phyloP scores from a whole-genome alignment of 2,113 vertebrate species.

The Phocoena phocoena region DNA sequence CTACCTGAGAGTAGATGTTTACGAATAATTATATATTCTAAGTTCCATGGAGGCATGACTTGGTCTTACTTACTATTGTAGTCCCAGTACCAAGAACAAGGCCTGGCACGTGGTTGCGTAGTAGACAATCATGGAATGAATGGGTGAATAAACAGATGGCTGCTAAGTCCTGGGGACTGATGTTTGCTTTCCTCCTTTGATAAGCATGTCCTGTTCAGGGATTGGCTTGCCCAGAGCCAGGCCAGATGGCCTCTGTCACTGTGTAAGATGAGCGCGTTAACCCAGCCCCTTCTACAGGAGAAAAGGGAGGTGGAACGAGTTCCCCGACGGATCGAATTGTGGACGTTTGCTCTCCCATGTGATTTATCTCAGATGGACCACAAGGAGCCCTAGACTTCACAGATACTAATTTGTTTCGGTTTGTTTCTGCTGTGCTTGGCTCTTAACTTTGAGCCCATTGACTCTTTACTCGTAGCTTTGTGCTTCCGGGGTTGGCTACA shows the following conservation, averaged over 20 bases:
- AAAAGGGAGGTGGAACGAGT: neutral
- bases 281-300: neutral
- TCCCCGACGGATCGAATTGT: neutral
- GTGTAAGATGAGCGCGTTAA: neutral
- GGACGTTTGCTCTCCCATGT: neutral
- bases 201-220: neutral
- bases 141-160: neutral
- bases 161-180: neutral
- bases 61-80: neutral
- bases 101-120: neutral
- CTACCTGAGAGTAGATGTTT: neutral
- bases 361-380: neutral
- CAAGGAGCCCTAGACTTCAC: neutral
- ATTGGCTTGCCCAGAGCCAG: neutral
- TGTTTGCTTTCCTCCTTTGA: neutral
- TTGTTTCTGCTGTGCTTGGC: neutral
- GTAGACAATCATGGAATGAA: neutral
- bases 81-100: neutral
- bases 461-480: neutral
- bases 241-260: neutral
- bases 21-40: neutral
- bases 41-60: neutral
- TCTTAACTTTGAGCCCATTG: neutral
- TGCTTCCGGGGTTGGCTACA: neutral
- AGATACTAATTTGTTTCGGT: neutral